These are phyloP conservation scores for Tetranychus cinnabarinus DNA, from an alignment of 1,140 invertebrate genomes.

Conservation along the genomic window DNA sequence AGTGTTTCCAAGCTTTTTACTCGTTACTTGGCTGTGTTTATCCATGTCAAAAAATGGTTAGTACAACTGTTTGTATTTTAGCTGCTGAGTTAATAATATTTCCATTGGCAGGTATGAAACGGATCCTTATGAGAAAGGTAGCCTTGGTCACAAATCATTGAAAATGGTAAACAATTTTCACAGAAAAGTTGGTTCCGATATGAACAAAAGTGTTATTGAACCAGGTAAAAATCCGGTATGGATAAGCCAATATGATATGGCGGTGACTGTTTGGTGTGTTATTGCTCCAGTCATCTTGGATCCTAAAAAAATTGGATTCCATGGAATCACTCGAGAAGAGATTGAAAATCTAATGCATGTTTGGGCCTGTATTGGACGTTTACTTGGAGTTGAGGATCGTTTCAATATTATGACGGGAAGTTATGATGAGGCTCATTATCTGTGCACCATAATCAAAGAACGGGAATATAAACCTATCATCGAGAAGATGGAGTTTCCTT, in stretches of 20 bases:
- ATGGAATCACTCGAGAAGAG: slow-evolving; percentile 25
- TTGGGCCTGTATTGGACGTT: slow-evolving; percentile 51
- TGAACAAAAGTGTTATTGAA: neutral
- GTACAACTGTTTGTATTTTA: neutral
- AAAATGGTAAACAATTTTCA: slow-evolving; percentile 4
- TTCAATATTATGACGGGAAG: slow-evolving; percentile 29
- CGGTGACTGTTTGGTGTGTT: slow-evolving; percentile 18
- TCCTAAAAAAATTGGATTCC: slow-evolving; percentile 4
- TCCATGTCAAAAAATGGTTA: slow-evolving; percentile 43
- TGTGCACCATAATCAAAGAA: slow-evolving; percentile 12
- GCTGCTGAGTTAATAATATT: neutral
- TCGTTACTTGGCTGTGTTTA: slow-evolving; percentile 43
- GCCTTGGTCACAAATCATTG: neutral
- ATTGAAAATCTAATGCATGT: slow-evolving; percentile 49
- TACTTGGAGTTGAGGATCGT: slow-evolving; percentile 56
- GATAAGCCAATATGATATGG: slow-evolving; percentile 19
- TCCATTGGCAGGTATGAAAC: slow-evolving; percentile 6
- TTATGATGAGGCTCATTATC: slow-evolving; percentile 9
- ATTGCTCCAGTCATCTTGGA: slow-evolving; percentile 25
- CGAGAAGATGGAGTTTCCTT: neutral
- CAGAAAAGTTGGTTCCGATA: neutral
- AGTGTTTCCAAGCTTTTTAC: slow-evolving; percentile 33
- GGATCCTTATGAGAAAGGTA: slow-evolving; percentile 4
- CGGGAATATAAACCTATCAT: neutral
- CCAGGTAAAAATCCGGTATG: slow-evolving; percentile 10